Evolutionary conservation across 1,140 invertebrate genomes (phyloP).

Genomic region (Octopus bimaculoides): DNA sequence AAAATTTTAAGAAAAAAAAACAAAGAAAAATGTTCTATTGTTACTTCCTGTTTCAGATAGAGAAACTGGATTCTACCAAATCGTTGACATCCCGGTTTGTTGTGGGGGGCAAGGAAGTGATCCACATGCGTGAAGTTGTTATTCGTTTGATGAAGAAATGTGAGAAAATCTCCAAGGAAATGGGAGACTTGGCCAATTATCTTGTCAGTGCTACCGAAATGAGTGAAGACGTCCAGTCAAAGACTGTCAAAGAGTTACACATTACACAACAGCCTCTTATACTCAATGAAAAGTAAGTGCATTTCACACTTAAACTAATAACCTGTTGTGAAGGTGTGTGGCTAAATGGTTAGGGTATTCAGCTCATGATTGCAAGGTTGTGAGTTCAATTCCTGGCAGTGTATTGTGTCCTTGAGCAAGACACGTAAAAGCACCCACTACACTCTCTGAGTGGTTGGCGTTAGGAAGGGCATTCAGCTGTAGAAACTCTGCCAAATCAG

Average conservation of each 20-base stretch:
- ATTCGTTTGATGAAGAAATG: slow-evolving; percentile 60
- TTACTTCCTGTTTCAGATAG: slow-evolving; percentile 38
- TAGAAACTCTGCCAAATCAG: too few relatives aligned
- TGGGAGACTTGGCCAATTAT: slow-evolving; percentile 57
- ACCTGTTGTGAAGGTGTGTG: too few relatives aligned
- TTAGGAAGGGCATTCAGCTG: too few relatives aligned
- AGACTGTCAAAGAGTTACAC: slow-evolving; percentile 28
- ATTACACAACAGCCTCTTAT: slow-evolving; percentile 57
- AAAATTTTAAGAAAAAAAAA: too few relatives aligned
- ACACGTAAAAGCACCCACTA: too few relatives aligned
- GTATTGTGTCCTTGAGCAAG: too few relatives aligned
- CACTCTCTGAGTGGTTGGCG: too few relatives aligned
- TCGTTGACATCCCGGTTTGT: slow-evolving; percentile 54
- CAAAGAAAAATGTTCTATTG: not conserved
- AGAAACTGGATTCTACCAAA: slow-evolving; percentile 51
- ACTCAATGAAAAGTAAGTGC: slow-evolving; percentile 50
- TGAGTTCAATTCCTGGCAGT: too few relatives aligned
- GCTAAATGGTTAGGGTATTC: too few relatives aligned
- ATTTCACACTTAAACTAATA: not conserved
- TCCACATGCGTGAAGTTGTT: slow-evolving; percentile 57
- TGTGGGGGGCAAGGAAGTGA: slow-evolving; percentile 55
- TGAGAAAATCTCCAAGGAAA: slow-evolving; percentile 57
- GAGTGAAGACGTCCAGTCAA: slow-evolving; percentile 22
- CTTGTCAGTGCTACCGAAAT: slow-evolving; percentile 39
- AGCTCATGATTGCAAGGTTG: too few relatives aligned